Conservation (phyloP, 2,888 invertebrate species). For the Harpalus rubripes region DNA sequence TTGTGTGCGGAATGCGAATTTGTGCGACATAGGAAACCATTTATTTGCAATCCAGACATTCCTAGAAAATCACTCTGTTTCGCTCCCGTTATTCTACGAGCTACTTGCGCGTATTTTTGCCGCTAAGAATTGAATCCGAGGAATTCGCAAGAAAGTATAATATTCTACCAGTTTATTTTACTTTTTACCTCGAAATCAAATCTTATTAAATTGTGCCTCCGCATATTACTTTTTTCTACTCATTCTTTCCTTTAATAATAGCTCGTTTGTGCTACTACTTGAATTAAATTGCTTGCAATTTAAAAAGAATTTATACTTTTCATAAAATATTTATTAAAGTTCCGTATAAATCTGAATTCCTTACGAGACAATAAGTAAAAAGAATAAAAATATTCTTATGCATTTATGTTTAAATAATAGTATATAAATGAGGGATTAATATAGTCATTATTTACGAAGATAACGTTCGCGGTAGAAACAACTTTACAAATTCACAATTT, state of each 20-base stretch:
- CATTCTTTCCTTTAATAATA: not conserved
- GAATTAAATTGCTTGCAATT: not conserved
- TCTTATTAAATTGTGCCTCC: slow-evolving; percentile 21
- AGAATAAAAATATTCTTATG: no score
- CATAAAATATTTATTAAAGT: slow-evolving; percentile 8
- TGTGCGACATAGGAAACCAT: slow-evolving; percentile 60
- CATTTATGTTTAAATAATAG: no score
- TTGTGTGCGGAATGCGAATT: slow-evolving; percentile 55
- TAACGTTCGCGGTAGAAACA: no score
- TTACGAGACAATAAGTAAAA: not conserved
- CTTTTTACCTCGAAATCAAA: slow-evolving; percentile 20
- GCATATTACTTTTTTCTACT: slow-evolving; percentile 7
- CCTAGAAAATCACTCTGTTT: slow-evolving; percentile 64
- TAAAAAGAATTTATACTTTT: not conserved
- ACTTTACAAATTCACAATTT: no score
- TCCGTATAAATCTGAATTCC: not conserved
- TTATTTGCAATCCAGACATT: slow-evolving; percentile 63
- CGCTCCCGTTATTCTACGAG: slow-evolving; percentile 58
- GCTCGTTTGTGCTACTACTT: slow-evolving; percentile 1
- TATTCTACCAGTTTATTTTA: slow-evolving; percentile 40
- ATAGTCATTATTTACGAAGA: no score
- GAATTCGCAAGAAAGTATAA: slow-evolving; percentile 25
- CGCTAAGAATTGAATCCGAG: slow-evolving; percentile 24
- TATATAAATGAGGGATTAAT: no score
- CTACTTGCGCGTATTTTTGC: slow-evolving; percentile 40